phyloP scores from a whole-genome alignment of 2,888 invertebrate species.

The Watsonalla cultraria region DNA sequence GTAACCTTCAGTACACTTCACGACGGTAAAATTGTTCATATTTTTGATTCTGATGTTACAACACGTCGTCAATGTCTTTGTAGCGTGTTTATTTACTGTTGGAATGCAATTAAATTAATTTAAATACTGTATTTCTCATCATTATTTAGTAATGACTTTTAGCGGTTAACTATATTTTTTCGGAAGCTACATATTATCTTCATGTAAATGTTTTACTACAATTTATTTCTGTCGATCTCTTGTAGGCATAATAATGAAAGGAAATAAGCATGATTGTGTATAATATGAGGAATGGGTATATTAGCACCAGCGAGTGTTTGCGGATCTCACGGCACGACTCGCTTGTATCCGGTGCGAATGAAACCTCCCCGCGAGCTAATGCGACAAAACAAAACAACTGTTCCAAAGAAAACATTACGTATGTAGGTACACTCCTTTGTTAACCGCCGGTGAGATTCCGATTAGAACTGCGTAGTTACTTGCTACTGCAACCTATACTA shows the following conservation, averaged over 20 bases:
- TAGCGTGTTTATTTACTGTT: too few species aligned
- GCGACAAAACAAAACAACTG: slow-evolving; percentile 28
- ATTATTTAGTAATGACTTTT: too few species aligned
- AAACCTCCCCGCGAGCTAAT: slow-evolving; percentile 25
- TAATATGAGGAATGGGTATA: slow-evolving; percentile 41
- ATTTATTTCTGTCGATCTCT: not conserved
- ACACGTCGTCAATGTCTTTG: too few species aligned
- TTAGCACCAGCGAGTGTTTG: slow-evolving; percentile 51
- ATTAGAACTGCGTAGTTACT: not conserved
- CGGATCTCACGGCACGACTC: slow-evolving; percentile 55
- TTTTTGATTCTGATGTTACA: too few species aligned
- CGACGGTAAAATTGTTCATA: too few species aligned
- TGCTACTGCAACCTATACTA: not conserved
- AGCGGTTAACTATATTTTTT: too few species aligned
- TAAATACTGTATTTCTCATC: too few species aligned
- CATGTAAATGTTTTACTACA: too few species aligned
- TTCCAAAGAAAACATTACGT: slow-evolving; percentile 12
- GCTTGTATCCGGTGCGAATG: slow-evolving; percentile 50
- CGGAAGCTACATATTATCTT: too few species aligned
- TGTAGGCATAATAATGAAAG: slow-evolving; percentile 11
- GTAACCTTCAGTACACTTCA: not conserved
- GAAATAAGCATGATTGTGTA: slow-evolving; percentile 41
- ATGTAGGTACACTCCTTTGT: not conserved
- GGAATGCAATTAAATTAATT: too few species aligned
- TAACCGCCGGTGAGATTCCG: not conserved